phyloP scores from a whole-genome alignment of 2,797 vertebrate genomes.

The Molothrus aeneus region DNA sequence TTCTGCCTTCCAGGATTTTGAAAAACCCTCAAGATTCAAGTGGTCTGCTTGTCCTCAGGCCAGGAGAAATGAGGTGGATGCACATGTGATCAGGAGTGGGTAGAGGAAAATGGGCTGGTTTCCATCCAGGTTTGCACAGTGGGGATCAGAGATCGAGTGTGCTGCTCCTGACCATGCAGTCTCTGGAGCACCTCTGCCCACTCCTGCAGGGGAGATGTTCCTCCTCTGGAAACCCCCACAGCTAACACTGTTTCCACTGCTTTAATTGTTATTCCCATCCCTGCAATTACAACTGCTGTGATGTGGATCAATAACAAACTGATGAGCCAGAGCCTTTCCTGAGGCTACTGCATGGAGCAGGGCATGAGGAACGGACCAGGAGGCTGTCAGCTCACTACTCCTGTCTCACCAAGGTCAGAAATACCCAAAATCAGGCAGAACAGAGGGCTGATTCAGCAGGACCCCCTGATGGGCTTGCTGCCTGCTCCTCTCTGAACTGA shows the following conservation, averaged over 20 bases:
- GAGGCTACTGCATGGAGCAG: background rate
- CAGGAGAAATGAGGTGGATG: background rate
- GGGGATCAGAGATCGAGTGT: background rate
- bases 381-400: background rate
- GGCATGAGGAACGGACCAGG: background rate
- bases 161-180: background rate
- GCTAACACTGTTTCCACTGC: background rate
- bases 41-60: background rate
- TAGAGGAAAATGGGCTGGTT: background rate
- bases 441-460: background rate
- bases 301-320: background rate
- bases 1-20: background rate
- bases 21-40: background rate
- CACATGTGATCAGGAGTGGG: background rate
- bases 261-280: background rate
- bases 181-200: background rate
- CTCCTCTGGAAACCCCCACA: background rate
- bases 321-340: slow-evolving; percentile 8
- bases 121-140: background rate
- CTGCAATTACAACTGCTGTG: background rate
- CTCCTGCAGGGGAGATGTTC: background rate
- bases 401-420: background rate
- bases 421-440: background rate
- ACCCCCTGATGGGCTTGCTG: rapidly evolving
- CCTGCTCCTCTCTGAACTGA: background rate